Evolutionary conservation across 1,140 invertebrate species (phyloP), one percentile per base, ranked within the genome.

Genomic region (Aplysia californica): DNA sequence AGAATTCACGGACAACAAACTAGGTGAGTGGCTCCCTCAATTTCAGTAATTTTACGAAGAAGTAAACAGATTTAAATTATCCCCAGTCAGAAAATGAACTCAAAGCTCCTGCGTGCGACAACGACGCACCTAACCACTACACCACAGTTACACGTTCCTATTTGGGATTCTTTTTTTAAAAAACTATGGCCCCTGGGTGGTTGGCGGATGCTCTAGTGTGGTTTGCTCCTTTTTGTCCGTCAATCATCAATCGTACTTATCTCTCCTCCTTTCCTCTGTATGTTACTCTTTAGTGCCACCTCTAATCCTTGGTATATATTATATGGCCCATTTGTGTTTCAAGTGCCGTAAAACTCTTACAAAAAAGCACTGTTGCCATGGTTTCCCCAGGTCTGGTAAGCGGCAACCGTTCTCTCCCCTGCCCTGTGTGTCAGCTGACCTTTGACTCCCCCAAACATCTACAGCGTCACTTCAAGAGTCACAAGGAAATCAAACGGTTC

Each of bases 391-490:
- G 87, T 79, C 41, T 87, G 81, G 80, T 89, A 81, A 75, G 64
- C 5, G 78, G 87, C 31, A 87, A 87, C 36, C 81, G 87, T 58
- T 82, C 83, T 68, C 84, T 84, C 87, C 92, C 94, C 41, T 99
- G 97, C 89, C 93, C 95, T 76, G 92, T 99, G 1, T 98, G 97
- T 91, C 95, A 95, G 78, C 98, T 99, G 89, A 93, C 93, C 29
- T 99, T 99, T 90, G 95, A 93, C 76, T 91, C 99, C 41, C 97
- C 99, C 89, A 93, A 98, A 88, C 93, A 99, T 29, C 92, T 99
- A 1, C 99, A 99, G 90, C 93, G 98, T 77, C 98, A 99, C 91
- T 96, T 99, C 93, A 99, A 99, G 90, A 99, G 98, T 90, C 98
- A 99, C 91, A 98, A 97, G 71, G 97, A 99, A 87, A 94, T 99